Conservation (phyloP, 1,140 invertebrate genomes). For the Brachionus rotundiformis region DNA sequence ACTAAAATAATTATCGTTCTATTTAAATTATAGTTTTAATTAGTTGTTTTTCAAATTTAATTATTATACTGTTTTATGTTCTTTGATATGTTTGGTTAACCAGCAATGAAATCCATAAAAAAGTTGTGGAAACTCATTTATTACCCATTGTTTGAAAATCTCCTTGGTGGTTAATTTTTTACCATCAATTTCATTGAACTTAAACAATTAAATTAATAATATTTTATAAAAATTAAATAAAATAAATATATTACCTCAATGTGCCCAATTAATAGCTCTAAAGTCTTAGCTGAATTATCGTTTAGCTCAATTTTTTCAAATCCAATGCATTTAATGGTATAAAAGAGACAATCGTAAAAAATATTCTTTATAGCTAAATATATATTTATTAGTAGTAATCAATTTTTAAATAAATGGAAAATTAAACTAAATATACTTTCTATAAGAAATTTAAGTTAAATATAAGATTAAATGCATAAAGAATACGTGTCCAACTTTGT, state of each 20-base stretch:
- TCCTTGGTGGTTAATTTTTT: constrained; percentile 30
- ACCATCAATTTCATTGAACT: constrained; percentile 23
- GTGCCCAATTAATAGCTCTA: neutral
- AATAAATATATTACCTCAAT: constrained; percentile 15
- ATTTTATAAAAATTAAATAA: neutral
- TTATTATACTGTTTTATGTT: neutral
- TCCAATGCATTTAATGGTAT: constrained; percentile 11
- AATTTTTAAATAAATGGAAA: neutral
- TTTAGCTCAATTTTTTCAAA: neutral
- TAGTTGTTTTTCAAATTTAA: neutral
- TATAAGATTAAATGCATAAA: too few relatives aligned
- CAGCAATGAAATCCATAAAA: constrained; percentile 45
- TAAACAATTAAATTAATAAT: too few relatives aligned
- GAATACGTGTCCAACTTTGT: too few relatives aligned
- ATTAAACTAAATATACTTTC: neutral
- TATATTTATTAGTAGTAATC: too few relatives aligned
- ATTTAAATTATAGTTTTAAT: neutral
- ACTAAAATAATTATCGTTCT: neutral
- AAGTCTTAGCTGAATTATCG: constrained; percentile 2
- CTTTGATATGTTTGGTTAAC: neutral
- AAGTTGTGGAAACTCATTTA: constrained; percentile 42
- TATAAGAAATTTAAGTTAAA: too few relatives aligned
- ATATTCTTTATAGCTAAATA: constrained; percentile 32
- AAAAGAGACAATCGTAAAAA: constrained; percentile 5
- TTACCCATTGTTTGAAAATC: constrained; percentile 34